Evolutionary conservation across 2,888 invertebrate species (phyloP), one percentile per base, ranked within the genome.

Genomic region (Sturmia bella): DNA sequence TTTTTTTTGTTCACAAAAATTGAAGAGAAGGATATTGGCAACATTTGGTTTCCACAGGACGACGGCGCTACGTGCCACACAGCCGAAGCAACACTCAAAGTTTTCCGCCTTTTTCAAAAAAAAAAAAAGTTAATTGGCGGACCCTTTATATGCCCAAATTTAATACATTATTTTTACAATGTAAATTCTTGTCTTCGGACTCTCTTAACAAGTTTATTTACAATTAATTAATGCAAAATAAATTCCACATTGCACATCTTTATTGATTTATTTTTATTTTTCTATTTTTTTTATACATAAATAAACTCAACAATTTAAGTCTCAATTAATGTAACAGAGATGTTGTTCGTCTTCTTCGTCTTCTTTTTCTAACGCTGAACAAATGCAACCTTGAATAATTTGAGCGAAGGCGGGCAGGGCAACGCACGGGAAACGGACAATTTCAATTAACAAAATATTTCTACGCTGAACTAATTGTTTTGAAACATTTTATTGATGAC

Each of bases 301-400:
- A 41, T 52, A 32, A 63, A 41, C 43, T n/a, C 15, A 63, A 48
- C 41, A 66, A 75, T 66, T 64, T 50, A 57, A 68, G 39, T 17
- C 52, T 76, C 39, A 63, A 76, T 69, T 45, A 54, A 45, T 39
- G 21, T 15, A 48, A 27, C 3, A 1, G 56, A 64, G 21, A 63
- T 45, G 19, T 61, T n/a, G n/a, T n/a, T n/a, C n/a, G n/a, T n/a
- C n/a, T n/a, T n/a, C n/a, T n/a, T n/a, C n/a, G n/a, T n/a, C n/a
- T n/a, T n/a, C n/a, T n/a, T 61, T 3, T 48, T 48, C 21, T 15
- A 64, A 63, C 13, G 19, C 21, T 68, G 13, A 17, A 17, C 24
- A 52, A 54, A 45, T 43, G 48, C 17, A 69, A 56, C 15, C n/a
- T 12, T 15, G 6, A 70, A 57, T 17, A 6, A 39, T 3, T 37